Conservation (phyloP, 2,888 invertebrate species). For the Tethea ocularis region DNA sequence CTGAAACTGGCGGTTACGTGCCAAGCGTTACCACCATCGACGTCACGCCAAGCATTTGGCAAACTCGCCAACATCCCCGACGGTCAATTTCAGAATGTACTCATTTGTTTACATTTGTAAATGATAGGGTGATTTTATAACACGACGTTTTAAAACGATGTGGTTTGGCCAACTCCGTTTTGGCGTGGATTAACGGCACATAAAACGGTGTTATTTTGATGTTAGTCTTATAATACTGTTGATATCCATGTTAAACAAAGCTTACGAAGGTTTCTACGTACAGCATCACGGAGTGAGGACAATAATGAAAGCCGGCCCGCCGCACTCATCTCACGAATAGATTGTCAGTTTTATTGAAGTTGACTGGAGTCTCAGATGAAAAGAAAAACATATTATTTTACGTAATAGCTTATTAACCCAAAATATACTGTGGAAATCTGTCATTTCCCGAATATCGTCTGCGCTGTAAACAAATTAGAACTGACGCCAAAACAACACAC, state of each 20-base stretch:
- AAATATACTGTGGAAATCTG: background rate
- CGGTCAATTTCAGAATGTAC: slow-evolving; percentile 45
- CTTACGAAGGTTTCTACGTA: slow-evolving; percentile 32
- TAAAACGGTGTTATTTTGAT: slow-evolving; percentile 61
- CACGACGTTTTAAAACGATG: slow-evolving; percentile 44
- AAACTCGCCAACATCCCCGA: slow-evolving; percentile 43
- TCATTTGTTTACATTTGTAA: slow-evolving; percentile 47
- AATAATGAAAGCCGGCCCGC: slow-evolving; percentile 15
- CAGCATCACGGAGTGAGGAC: slow-evolving; percentile 37
- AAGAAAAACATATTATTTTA: slow-evolving; percentile 7
- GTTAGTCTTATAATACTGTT: slow-evolving; percentile 44
- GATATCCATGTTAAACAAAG: slow-evolving; percentile 41
- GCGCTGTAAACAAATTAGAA: background rate
- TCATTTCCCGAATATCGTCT: background rate
- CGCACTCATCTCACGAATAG: slow-evolving; percentile 12
- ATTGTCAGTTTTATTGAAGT: slow-evolving; percentile 33
- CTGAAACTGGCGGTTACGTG: slow-evolving; percentile 57
- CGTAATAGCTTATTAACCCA: background rate
- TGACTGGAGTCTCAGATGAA: slow-evolving; percentile 16
- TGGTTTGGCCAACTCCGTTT: slow-evolving; percentile 34
- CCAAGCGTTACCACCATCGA: slow-evolving; percentile 47
- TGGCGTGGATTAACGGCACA: slow-evolving; percentile 48
- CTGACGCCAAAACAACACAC: background rate
- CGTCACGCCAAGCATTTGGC: slow-evolving; percentile 46
- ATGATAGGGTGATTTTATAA: slow-evolving; percentile 40